phyloP scores from a whole-genome alignment of 2,888 invertebrate genomes.

The Trachelus stipa region DNA sequence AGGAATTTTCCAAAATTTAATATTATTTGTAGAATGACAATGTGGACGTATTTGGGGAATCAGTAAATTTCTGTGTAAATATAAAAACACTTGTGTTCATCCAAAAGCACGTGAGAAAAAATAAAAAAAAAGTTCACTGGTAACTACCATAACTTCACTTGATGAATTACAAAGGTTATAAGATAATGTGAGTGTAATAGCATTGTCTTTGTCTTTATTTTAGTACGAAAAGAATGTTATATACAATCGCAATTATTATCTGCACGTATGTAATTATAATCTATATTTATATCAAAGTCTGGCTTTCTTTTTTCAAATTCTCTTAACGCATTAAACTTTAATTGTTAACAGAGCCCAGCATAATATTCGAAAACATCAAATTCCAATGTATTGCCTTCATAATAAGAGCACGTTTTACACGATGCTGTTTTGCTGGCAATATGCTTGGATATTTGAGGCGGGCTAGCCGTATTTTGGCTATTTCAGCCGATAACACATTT shows the following conservation, averaged over 20 bases:
- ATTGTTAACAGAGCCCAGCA: conserved; percentile 19
- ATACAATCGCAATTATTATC: conserved; percentile 40
- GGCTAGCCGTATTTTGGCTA: too few relatives aligned
- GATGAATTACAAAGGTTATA: neutral
- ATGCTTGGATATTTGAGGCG: too few relatives aligned
- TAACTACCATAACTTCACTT: too few relatives aligned
- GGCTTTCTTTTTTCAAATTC: conserved; percentile 25
- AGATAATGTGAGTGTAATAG: neutral
- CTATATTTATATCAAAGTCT: conserved; percentile 35
- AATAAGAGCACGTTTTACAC: too few relatives aligned
- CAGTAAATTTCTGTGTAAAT: neutral
- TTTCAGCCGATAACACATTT: neutral
- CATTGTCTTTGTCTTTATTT: conserved; percentile 32
- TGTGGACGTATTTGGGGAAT: neutral
- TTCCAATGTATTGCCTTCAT: too few relatives aligned
- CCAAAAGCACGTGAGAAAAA: neutral
- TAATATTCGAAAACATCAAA: too few relatives aligned
- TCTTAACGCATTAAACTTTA: conserved; percentile 30
- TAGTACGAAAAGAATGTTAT: conserved; percentile 55
- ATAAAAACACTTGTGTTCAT: neutral
- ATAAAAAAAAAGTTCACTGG: neutral
- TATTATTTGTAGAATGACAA: neutral
- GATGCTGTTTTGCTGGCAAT: too few relatives aligned
- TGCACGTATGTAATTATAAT: conserved; percentile 25
- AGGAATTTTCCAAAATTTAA: neutral